A percentile compares a stretch with the other conserved stretches of the same genome.
phyloP scores from a whole-genome alignment of 2,888 invertebrate genomes.

The Hirtodrosophila duncani region DNA sequence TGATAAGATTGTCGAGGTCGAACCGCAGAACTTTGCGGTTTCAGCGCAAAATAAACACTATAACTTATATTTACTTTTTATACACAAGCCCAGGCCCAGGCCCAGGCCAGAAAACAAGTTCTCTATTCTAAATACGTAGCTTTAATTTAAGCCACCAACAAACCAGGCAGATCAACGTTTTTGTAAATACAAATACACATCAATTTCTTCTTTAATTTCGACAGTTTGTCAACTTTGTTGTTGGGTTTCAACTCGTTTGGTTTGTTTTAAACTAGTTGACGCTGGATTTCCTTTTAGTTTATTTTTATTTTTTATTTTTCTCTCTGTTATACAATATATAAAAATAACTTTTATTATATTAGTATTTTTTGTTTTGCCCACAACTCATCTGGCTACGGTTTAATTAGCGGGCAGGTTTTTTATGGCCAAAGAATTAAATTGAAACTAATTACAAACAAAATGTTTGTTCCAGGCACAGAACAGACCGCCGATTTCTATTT shows the following conservation, averaged over 20 bases:
- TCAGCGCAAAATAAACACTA: slow-evolving; percentile 37
- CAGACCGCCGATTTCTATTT: neutral
- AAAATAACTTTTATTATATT: slow-evolving; percentile 2
- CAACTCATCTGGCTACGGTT: slow-evolving; percentile 1
- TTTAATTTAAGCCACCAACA: neutral
- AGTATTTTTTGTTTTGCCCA: too few species aligned
- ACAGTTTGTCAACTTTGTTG: slow-evolving; percentile 16
- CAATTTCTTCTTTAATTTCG: slow-evolving; percentile 15
- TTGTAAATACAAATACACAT: slow-evolving; percentile 9
- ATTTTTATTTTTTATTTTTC: too few species aligned
- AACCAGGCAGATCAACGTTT: slow-evolving; percentile 17
- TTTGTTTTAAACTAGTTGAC: slow-evolving; percentile 24
- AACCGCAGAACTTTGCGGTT: slow-evolving; percentile 64
- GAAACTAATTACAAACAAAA: slow-evolving; percentile 14
- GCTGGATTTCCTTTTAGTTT: slow-evolving; percentile 21
- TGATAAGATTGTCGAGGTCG: slow-evolving; percentile 62
- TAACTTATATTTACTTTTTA: slow-evolving; percentile 19
- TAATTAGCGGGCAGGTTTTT: slow-evolving; percentile 5
- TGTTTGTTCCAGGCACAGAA: slow-evolving; percentile 6
- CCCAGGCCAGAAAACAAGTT: slow-evolving; percentile 46
- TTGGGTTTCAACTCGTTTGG: slow-evolving; percentile 1
- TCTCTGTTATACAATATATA: neutral
- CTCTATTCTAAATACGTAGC: too few species aligned
- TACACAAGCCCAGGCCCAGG: slow-evolving; percentile 5
- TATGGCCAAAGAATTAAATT: slow-evolving; percentile 5